Percentiles rank a stretch among this genome's conserved stretches.
Conservation (phyloP, 2,888 invertebrate genomes). For the Eupithecia subfuscata region DNA sequence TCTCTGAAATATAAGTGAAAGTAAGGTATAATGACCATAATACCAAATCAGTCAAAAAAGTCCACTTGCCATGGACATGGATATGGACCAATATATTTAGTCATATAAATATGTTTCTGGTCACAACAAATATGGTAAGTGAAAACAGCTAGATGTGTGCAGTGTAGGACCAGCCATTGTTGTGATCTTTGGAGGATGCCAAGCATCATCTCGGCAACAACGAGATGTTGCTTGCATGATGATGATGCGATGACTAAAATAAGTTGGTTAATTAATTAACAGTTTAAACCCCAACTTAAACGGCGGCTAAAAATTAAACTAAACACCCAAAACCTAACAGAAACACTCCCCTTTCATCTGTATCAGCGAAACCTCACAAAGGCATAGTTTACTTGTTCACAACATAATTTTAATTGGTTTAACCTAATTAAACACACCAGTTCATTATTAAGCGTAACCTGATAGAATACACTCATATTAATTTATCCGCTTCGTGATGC, state of each 20-base stretch:
- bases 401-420: conserved; percentile 43
- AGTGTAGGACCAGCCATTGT: background rate
- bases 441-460: conserved; percentile 32
- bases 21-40: background rate
- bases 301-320: conserved; percentile 1
- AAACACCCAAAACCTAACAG: conserved; percentile 30
- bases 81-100: too few species aligned
- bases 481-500: conserved; percentile 4
- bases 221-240: background rate
- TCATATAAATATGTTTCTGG: too few species aligned
- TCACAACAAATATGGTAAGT: background rate
- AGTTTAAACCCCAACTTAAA: conserved; percentile 6
- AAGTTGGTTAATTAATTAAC: conserved; percentile 1
- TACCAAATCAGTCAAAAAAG: background rate
- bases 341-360: conserved; percentile 37
- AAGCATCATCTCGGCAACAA: background rate
- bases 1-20: background rate
- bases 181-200: background rate
- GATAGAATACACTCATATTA: conserved; percentile 5
- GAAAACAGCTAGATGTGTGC: background rate
- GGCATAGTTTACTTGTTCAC: conserved; percentile 42
- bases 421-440: conserved; percentile 40
- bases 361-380: conserved; percentile 39
- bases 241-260: background rate
- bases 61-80: background rate